Evolutionary conservation across 2,113 vertebrate species (phyloP), one percentile per base, ranked within the genome.

Genomic region (Rostratula benghalensis): DNA sequence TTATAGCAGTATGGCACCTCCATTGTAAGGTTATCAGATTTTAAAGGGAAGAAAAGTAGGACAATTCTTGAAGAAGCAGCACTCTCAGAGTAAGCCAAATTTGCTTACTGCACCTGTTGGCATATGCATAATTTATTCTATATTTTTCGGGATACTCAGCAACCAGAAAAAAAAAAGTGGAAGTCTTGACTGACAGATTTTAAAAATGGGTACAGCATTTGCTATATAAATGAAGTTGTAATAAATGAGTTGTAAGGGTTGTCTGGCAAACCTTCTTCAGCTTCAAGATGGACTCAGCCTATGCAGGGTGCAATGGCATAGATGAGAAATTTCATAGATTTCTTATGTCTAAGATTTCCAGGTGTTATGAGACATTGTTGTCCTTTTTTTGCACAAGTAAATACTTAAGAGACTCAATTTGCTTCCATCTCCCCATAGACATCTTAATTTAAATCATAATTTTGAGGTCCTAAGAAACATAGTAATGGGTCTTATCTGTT

Each of bases 341-440:
- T 70, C 33, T 51, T 35, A 41, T 68, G 11, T 24, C 33, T 82
- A 15, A 21, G 24, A 60, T 59, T 79, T 75, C 53, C 84, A 37
- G 33, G 39, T 43, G 12, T 3, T 21, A n/a, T 51, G 54, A 22
- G 51, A 9, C 43, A 53, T 10, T 39, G 9, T 23, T 25, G 31
- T 74, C 12, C 9, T 83, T 89, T 73, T 59, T 17, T 46, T 71
- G 35, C 24, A 43, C 33, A 95, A 80, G 10, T 54, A 80, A 70
- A 43, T 54, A 63, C 9, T n/a, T 39, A 6, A 43, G 60, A 87
- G 13, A 35, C 7, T 75, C 12, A 37, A 46, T 22, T 46, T 78
- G 7, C 3, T 89, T 82, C 56, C 7, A 0, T 64, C 56, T 87
- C 10, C 24, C 21, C 2, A 15, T 37, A n/a, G 2, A 15, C 0